Evolutionary conservation across 2,888 invertebrate species (phyloP), one percentile per base, ranked within the genome.

Genomic region (Nomada flava): DNA sequence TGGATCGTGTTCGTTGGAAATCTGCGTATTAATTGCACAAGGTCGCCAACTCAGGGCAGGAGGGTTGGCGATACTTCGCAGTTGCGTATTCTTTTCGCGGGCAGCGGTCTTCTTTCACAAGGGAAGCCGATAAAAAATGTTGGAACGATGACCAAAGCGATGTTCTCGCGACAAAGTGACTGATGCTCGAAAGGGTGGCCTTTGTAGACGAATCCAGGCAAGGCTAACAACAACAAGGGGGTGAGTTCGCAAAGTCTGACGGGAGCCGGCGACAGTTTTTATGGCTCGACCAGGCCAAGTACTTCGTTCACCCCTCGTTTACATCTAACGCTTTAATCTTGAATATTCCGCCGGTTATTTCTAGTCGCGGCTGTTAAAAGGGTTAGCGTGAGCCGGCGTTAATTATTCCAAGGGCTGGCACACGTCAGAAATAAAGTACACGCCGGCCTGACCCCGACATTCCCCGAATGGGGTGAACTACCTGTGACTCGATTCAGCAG

Each of bases 321-420:
- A 76, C 83, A 71, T 74, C 64, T 62, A 77, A 84, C 79, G 73
- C 79, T 79, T 79, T 86, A 84, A 84, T 84, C 84, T 84, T 18
- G 79, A 79, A 80, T 82, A 85, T 79, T 85, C 76, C 85, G 76
- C 72, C 75, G 76, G 85, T 74, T 82, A 85, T 85, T 82, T 82
- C 82, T 71, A 82, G 75, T 75, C 83, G 69, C 10, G 70, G 73
- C 73, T 44, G 82, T 85, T 85, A 85, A 85, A 85, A 85, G 76
- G 79, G 77, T 85, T 85, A 72, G 69, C 82, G 79, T 76, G 85
- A 75, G 68, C 71, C 76, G 63, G 68, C 79, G 85, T 80, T 83
- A 85, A 86, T 86, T 86, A 86, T 86, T 86, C 85, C 76, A 67
- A 77, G 71, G 75, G 67, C 57, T 29, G 63, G 65, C 29, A 57